Conservation (phyloP, 1,140 invertebrate species). For the Alviniconcha marisindica region DNA sequence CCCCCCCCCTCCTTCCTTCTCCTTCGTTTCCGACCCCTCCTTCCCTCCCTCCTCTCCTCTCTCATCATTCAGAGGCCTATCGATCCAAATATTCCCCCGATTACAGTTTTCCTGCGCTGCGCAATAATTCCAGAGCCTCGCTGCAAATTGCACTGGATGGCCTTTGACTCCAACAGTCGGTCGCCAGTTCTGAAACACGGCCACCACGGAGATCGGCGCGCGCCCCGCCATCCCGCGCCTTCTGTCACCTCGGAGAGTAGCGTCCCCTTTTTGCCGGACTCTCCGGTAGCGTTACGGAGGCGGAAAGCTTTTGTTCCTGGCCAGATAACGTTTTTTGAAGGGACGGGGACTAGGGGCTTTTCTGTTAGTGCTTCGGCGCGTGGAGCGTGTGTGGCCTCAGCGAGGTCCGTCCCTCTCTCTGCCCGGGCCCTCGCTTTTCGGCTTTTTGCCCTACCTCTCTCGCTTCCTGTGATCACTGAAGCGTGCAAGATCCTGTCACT, state of each 20-base stretch:
- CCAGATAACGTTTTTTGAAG: conserved; percentile 23
- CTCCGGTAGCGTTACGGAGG: conserved; percentile 25
- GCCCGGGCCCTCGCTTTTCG: not conserved
- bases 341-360: not conserved
- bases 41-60: too few relatives aligned
- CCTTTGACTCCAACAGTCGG: conserved; percentile 35
- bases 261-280: conserved; percentile 30
- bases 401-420: not conserved
- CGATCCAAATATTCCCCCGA: conserved; percentile 39
- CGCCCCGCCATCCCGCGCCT: not conserved
- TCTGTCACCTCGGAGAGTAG: conserved; percentile 27
- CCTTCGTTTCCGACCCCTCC: too few relatives aligned
- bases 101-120: conserved; percentile 38
- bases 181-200: conserved; percentile 35
- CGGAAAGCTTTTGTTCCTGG: conserved; percentile 34
- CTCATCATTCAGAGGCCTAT: not conserved
- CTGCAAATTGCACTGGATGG: conserved; percentile 40
- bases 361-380: conserved; percentile 21
- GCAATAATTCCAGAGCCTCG: conserved; percentile 40
- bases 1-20: too few relatives aligned
- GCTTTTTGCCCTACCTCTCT: not conserved
- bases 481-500: conserved; percentile 38
- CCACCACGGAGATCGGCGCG: not conserved
- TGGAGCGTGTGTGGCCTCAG: conserved; percentile 6
- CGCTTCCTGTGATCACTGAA: conserved; percentile 35